These are phyloP conservation scores for Drosophila azteca DNA, from an alignment of 1,140 invertebrate species.

Conservation along the genomic window DNA sequence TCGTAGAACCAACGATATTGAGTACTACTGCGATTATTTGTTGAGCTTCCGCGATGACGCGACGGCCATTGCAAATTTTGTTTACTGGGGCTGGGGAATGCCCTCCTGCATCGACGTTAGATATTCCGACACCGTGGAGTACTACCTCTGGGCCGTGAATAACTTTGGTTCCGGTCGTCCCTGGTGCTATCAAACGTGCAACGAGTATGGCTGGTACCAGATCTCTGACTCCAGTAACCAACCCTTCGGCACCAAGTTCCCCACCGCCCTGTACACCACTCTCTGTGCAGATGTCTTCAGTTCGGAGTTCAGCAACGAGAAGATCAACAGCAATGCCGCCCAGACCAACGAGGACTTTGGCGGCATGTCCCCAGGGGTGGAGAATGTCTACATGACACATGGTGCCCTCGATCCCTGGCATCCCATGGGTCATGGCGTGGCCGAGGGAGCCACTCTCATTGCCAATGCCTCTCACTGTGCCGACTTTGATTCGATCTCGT, in stretches of 20 bases:
- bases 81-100: conserved; percentile 44
- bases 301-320: conserved; percentile 84
- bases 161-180: conserved; percentile 83
- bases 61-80: conserved; percentile 68
- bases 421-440: conserved; percentile 85
- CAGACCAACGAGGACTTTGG: conserved; percentile 87
- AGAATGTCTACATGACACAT: conserved; percentile 87
- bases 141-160: conserved; percentile 51
- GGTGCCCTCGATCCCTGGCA: conserved; percentile 88
- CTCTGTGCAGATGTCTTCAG: conserved; percentile 89
- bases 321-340: conserved; percentile 84
- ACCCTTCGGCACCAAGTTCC: conserved; percentile 87
- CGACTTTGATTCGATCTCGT: conserved; percentile 87
- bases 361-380: conserved; percentile 85
- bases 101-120: conserved; percentile 58
- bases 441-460: conserved; percentile 85
- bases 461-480: conserved; percentile 87
- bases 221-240: conserved; percentile 87
- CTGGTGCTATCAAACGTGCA: conserved; percentile 93
- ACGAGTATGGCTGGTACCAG: conserved; percentile 93
- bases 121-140: conserved; percentile 57
- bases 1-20: conserved; percentile 55
- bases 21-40: conserved; percentile 56
- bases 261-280: conserved; percentile 86
- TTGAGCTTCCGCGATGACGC: conserved; percentile 59